A percentile compares a stretch with the other conserved stretches of the same genome.
phyloP scores from a whole-genome alignment of 2,113 vertebrate species.

The Natator depressus region DNA sequence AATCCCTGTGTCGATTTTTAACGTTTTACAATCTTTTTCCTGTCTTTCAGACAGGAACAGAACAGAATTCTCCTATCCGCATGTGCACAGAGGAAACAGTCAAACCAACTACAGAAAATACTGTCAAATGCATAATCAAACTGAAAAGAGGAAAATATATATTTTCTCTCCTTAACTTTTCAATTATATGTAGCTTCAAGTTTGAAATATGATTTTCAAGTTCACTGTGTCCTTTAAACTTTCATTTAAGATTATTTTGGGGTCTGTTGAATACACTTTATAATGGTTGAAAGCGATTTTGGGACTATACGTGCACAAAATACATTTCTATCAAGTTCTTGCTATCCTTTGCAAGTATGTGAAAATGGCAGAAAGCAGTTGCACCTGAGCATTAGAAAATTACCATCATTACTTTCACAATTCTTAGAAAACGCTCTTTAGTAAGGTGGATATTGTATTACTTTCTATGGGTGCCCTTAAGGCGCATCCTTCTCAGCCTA shows the following conservation, averaged over 20 bases:
- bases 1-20: background rate
- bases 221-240: background rate
- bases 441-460: background rate
- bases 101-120: background rate
- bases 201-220: background rate
- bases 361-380: background rate
- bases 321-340: background rate
- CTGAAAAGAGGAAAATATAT: background rate
- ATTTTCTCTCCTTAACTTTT: background rate
- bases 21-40: background rate
- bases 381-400: background rate
- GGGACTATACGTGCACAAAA: background rate
- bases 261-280: background rate
- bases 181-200: background rate
- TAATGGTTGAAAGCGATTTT: background rate
- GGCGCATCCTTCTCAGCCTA: background rate
- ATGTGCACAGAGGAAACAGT: background rate
- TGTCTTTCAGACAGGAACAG: background rate
- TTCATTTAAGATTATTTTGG: background rate
- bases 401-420: background rate
- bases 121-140: background rate
- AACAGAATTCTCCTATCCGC: background rate
- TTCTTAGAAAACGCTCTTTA: background rate
- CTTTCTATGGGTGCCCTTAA: background rate
- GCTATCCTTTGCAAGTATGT: background rate